These are phyloP conservation scores for Aspiorhynchus laticeps DNA, from an alignment of 2,113 vertebrate genomes.

Conservation along the genomic window DNA sequence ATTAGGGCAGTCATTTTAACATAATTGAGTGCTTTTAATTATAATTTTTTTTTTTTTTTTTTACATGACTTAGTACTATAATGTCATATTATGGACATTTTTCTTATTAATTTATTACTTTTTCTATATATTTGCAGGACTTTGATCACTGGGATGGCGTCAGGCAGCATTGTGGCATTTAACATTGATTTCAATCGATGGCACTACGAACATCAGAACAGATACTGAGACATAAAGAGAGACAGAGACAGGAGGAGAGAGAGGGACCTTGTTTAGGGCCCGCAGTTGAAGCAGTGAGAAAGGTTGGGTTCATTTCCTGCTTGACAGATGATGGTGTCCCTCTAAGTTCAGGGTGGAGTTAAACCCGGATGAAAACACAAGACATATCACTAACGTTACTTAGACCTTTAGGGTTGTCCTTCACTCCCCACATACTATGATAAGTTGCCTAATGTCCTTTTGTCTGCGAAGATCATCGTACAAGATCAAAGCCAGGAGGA, in stretches of 20 bases:
- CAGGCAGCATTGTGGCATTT: constrained; percentile 98
- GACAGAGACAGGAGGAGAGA: constrained; percentile 72
- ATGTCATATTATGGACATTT: background rate
- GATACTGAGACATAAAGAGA: constrained; percentile 85
- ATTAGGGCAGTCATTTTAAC: background rate
- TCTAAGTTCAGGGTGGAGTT: constrained; percentile 17
- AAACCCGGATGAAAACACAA: constrained; percentile 49
- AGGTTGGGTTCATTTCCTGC: constrained; percentile 17
- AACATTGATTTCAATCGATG: constrained; percentile 99
- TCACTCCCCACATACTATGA: constrained; percentile 39
- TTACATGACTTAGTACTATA: background rate
- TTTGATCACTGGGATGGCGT: constrained; percentile 99
- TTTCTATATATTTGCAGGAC: constrained; percentile 79
- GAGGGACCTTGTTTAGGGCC: constrained; percentile 57
- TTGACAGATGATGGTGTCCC: constrained; percentile 12
- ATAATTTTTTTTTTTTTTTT: no score
- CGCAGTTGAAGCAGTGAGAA: constrained; percentile 50
- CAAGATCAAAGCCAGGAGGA: constrained; percentile 24
- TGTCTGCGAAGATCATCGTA: constrained; percentile 46
- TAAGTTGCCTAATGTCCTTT: constrained; percentile 34
- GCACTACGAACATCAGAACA: constrained; percentile 99
- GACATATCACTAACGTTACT: constrained; percentile 45
- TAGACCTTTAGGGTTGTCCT: constrained; percentile 52
- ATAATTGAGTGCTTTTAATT: background rate
- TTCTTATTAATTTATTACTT: background rate